Conservation (phyloP, 2,797 vertebrate genomes). For the Uromys caudimaculatus region DNA sequence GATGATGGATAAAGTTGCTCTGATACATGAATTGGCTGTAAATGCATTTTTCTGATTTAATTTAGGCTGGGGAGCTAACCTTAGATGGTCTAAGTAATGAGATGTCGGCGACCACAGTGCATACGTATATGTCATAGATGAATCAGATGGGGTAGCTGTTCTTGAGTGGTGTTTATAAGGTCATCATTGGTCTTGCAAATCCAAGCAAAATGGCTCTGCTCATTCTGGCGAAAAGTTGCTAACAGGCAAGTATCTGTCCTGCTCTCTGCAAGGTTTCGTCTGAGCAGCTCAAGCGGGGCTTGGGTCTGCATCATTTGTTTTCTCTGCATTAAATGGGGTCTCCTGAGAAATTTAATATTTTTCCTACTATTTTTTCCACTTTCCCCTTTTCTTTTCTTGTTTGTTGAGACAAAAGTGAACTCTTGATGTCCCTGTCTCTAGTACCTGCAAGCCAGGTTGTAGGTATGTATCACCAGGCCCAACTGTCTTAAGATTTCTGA, state of each 20-base stretch:
- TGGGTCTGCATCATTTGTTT: background rate
- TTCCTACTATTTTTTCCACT: background rate
- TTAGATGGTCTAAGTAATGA: constrained; percentile 85
- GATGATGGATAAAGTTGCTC: constrained; percentile 81
- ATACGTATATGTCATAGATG: constrained; percentile 82
- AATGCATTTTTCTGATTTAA: constrained; percentile 84
- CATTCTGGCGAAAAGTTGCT: constrained; percentile 80
- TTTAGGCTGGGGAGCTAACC: constrained; percentile 83
- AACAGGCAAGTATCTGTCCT: constrained; percentile 76
- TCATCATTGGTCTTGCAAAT: constrained; percentile 83
- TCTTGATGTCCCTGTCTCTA: no score
- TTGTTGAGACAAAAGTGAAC: background rate
- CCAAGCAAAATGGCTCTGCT: constrained; percentile 83
- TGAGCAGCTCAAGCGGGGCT: constrained; percentile 56
- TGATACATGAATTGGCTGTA: constrained; percentile 84
- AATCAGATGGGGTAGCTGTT: constrained; percentile 82
- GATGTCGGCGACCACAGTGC: constrained; percentile 83
- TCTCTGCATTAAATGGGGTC: constrained; percentile 53
- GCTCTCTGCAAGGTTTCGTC: constrained; percentile 77
- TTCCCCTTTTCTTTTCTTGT: background rate
- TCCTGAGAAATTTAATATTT: constrained; percentile 75
- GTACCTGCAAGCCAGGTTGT: background rate
- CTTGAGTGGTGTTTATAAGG: constrained; percentile 83
- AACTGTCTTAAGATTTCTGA: constrained; percentile 62
- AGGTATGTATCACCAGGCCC: background rate